A percentile compares a stretch with the other conserved stretches of the same genome.
Conservation (phyloP, 30 jellyfish, hydroid and myxozoan species). For the Hydractinia symbiolongicarpus region DNA sequence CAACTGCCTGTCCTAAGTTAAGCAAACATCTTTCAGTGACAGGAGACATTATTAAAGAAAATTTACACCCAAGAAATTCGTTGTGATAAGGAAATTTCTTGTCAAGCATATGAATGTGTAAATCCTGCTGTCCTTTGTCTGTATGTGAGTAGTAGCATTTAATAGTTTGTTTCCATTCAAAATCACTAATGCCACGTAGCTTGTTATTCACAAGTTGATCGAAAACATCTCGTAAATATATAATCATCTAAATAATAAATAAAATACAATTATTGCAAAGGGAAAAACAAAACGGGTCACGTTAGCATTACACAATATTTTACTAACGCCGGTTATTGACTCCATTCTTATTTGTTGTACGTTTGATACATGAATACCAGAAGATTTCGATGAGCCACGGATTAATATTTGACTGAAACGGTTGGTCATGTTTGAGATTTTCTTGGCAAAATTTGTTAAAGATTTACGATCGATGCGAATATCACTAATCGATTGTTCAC, state of each 20-base stretch:
- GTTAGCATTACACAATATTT: background rate
- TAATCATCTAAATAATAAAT: slow-evolving; percentile 36
- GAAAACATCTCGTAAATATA: slow-evolving; percentile 41
- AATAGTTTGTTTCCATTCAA: slow-evolving; percentile 65
- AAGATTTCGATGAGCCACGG: slow-evolving; percentile 64
- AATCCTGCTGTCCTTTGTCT: background rate
- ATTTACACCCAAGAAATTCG: slow-evolving; percentile 63
- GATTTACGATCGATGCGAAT: slow-evolving; percentile 78
- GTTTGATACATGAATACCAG: slow-evolving; percentile 38
- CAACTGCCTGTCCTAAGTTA: background rate
- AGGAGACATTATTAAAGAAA: slow-evolving; percentile 54
- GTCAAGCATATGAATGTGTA: slow-evolving; percentile 49
- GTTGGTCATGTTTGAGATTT: slow-evolving; percentile 40
- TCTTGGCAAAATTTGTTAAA: slow-evolving; percentile 46
- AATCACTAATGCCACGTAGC: slow-evolving; percentile 53
- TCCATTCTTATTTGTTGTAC: slow-evolving; percentile 50
- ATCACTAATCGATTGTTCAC: slow-evolving; percentile 48
- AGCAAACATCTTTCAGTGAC: slow-evolving; percentile 64
- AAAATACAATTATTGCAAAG: background rate
- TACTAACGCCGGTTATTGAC: slow-evolving; percentile 48
- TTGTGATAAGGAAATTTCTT: slow-evolving; percentile 44
- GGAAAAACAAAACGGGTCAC: background rate
- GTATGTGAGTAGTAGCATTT: background rate
- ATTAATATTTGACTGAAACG: slow-evolving; percentile 52
- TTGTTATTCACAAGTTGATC: slow-evolving; percentile 63